Conservation (phyloP, 2,888 invertebrate species). For the Heterodera filipjevi region DNA sequence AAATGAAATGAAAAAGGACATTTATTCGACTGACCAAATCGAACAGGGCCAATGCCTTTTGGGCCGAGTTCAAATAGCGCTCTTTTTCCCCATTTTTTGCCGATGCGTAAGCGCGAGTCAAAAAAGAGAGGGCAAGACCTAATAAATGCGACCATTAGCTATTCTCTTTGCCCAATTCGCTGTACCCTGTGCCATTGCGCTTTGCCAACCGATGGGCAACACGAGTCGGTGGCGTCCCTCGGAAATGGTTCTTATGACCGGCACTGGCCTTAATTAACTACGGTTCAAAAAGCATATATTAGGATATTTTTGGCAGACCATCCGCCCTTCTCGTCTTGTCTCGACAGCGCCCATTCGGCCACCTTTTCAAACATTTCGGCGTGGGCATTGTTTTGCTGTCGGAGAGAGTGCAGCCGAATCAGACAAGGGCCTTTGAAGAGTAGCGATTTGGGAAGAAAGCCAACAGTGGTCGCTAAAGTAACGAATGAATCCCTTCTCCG, state of each 20-base stretch:
- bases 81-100: neutral
- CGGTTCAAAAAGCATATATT: no score
- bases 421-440: conserved; percentile 15
- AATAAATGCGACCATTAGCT: neutral
- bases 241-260: neutral
- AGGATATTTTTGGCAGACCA: neutral
- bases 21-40: neutral
- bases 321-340: conserved; percentile 20
- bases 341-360: conserved; percentile 17
- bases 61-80: neutral
- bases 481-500: neutral
- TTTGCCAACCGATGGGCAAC: conserved; percentile 18
- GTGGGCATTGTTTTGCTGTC: conserved; percentile 20
- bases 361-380: conserved; percentile 19
- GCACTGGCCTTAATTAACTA: conserved; percentile 21
- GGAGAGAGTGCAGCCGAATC: neutral
- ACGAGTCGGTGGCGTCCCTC: conserved; percentile 12
- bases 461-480: neutral
- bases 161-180: no score
- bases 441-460: conserved; percentile 13
- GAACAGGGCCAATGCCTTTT: conserved; percentile 5
- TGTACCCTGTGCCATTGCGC: conserved; percentile 23
- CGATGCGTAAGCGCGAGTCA: conserved; percentile 15
- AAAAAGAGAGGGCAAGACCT: conserved; percentile 21
- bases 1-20: neutral